Base-by-base conservation (phyloP, 2,888 invertebrate species). In the Oligia strigilis region DNA sequence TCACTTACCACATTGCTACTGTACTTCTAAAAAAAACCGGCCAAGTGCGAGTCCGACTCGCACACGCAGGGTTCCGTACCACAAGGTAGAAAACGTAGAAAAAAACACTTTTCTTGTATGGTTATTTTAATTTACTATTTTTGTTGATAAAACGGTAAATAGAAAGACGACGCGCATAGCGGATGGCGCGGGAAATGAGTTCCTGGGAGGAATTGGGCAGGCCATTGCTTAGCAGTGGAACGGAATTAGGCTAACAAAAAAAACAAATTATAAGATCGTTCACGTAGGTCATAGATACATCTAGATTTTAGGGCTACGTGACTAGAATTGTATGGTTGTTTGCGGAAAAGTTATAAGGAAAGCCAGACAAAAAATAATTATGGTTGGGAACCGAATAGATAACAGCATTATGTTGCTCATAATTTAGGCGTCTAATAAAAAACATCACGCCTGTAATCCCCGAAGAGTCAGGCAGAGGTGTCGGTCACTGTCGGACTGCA, bases 331-430 rank as follows among this genome's bases (percentile, higher is more conserved):
- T 4, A 66, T 19, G 3, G 8, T 76, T 66, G 11, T 40, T 43
- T 52, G 3, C 13, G 77, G 83, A 77, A 58, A 81, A 43, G 9
- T 13, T 3, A 36, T 66, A n/a, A 77, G 83, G 77, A 80, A 65
- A 82, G 40, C 1, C 9, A 40, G 19, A 40, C 13, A 5, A 29
- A 40, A 14, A 29, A n/a, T 60, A 4, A n/a, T 58, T 36, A 3
- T 6, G 23, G 4, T 11, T 4, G 5, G 23, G 23, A 75, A 23
- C 9, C 40, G 64, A 65, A 82, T 65, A 82, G 40, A 11, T 65
- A 55, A 64, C 17, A 74, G 23, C 4, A 17, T 17, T 23, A 58
- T 11, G 11, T 46, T 46, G 36, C 6, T 11, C 23, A 76, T 29
- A 23, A 2, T 29, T 58, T 23, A n/a, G 2, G 8, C 6, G n/a